Conservation (phyloP, 2,888 invertebrate species). For the Agonum fuliginosum region DNA sequence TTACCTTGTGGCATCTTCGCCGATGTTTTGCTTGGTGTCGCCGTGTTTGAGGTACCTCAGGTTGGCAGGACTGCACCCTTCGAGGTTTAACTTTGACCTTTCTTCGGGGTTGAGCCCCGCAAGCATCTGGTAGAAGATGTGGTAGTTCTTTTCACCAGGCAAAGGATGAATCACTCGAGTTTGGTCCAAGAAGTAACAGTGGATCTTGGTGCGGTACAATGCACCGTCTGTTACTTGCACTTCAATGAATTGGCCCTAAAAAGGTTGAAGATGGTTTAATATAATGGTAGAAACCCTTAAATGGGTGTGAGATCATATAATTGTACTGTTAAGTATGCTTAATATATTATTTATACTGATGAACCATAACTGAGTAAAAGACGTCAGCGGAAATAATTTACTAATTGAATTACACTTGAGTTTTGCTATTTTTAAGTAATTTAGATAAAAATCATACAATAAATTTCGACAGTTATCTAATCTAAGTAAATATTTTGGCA, state of each 20-base stretch:
- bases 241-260: constrained; percentile 95
- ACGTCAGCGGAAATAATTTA: too few species aligned
- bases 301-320: too few species aligned
- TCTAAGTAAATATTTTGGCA: too few species aligned
- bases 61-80: constrained; percentile 88
- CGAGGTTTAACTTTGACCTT: constrained; percentile 88
- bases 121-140: constrained; percentile 97
- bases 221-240: constrained; percentile 97
- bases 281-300: background rate
- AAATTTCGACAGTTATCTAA: too few species aligned
- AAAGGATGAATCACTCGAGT: constrained; percentile 91
- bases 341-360: too few species aligned
- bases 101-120: constrained; percentile 93
- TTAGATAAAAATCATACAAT: too few species aligned
- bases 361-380: too few species aligned
- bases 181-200: constrained; percentile 96
- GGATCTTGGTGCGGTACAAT: constrained; percentile 95
- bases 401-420: too few species aligned
- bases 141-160: constrained; percentile 94
- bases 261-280: constrained; percentile 55
- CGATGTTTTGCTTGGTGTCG: constrained; percentile 82
- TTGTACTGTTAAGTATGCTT: too few species aligned
- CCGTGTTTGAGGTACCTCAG: constrained; percentile 87
- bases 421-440: too few species aligned
- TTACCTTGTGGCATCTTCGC: constrained; percentile 79